Base-by-base conservation (phyloP, 2,113 vertebrate species). In the Trichechus manatus region DNA sequence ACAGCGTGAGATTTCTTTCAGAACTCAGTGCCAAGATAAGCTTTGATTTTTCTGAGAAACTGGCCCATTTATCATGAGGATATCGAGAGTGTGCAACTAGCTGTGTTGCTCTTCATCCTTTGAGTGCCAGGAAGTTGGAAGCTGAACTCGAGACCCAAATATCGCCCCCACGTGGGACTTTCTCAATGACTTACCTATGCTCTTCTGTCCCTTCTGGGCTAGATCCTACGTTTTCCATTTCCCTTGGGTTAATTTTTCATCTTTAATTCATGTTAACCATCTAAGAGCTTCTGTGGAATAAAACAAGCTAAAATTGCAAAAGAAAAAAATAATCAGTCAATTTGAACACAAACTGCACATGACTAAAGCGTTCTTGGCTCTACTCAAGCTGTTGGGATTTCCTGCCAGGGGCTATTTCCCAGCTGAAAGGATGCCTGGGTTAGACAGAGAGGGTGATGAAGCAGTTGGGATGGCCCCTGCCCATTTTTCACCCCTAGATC, bases 261-360 rank as follows among this genome's bases (percentile, higher is more conserved):
- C 79, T 90, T 87, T 61, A 74, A 44, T 42, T 80, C 1, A 9
- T 74, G 53, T 9, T 44, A 10, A 63, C 70, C 3, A 50, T 10
- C 29, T 88, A 36, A 61, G 66, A 29, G 53, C 56, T 31, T 87
- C 77, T 53, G 15, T 82, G 36, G 75, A 88, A 72, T 79, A 92
- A 39, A 88, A n/a, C 75, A 53, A 93, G 66, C 80, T 91, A 84
- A 89, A 87, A 77, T 9, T 53, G n/a, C 56, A 89, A 15, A 74
- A 47, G 31, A 47, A 78, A 36, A n/a, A 75, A 6, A 56, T 61
- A 85, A 89, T 83, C 10, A 44, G 72, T 64, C 4, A 82, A 83
- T 91, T 31, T 23, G 7, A 10, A 11, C 23, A 44, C 68, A 61
- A 23, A 63, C 29, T 39, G 36, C 78, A 15, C 39, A 25, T 70